These are phyloP conservation scores for Phymorhynchus buccinoides DNA, from an alignment of 1,140 invertebrate species.

Conservation along the genomic window DNA sequence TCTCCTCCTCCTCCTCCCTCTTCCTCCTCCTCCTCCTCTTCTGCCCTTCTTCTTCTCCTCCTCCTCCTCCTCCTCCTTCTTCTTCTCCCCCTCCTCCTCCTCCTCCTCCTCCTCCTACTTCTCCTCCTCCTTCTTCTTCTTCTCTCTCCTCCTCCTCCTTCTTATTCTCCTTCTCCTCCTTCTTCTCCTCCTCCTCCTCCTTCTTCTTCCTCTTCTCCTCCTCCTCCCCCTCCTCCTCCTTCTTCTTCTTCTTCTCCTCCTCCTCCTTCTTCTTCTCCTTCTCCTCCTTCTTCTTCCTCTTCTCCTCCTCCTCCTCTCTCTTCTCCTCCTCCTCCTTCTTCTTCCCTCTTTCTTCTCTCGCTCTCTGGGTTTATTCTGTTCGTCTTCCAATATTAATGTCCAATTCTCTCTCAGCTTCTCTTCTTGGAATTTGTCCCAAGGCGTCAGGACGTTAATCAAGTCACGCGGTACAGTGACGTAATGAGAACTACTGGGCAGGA, in stretches of 20 bases:
- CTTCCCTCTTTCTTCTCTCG: constrained; percentile 27
- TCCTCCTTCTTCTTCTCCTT: neutral
- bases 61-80: constrained; percentile 10
- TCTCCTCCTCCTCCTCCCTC: neutral
- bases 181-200: neutral
- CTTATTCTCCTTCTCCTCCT: neutral
- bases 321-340: constrained; percentile 3
- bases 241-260: constrained; percentile 21
- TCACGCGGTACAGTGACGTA: too few species aligned
- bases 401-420: too few species aligned
- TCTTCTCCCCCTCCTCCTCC: neutral
- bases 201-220: constrained; percentile 1
- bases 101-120: neutral
- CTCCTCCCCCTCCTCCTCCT: constrained; percentile 20
- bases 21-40: constrained; percentile 1
- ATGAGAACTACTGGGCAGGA: too few species aligned
- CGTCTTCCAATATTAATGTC: too few species aligned
- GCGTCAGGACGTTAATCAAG: too few species aligned
- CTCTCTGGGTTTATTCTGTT: too few species aligned
- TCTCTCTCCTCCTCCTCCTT: neutral
- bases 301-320: neutral
- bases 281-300: neutral
- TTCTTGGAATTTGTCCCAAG: too few species aligned
- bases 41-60: constrained; percentile 8
- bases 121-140: neutral